phyloP scores from a whole-genome alignment of 2,797 vertebrate genomes.

The Triplophysa bombifrons region DNA sequence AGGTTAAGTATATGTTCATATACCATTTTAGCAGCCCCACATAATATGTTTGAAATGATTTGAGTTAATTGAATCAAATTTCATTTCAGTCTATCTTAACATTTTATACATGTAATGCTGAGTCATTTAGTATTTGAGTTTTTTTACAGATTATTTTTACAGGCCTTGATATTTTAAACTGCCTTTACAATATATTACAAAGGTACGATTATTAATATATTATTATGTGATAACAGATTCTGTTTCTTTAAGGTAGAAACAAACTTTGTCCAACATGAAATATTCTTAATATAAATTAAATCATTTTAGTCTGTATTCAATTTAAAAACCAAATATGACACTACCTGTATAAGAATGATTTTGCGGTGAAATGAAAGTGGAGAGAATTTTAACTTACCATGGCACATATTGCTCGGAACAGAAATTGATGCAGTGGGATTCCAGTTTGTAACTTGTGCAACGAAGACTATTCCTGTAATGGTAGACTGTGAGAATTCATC shows the following conservation, averaged over 20 bases:
- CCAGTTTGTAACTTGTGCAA: slow-evolving; percentile 42
- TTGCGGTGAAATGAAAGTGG: not conserved
- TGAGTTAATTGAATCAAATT: not conserved
- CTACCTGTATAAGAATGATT: not conserved
- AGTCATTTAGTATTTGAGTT: not conserved
- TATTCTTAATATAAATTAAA: not conserved
- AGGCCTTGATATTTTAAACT: not conserved
- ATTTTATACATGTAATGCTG: not conserved
- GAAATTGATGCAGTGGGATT: slow-evolving; percentile 26
- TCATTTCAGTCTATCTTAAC: not conserved
- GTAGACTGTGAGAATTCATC: slow-evolving; percentile 51
- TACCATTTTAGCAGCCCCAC: not conserved
- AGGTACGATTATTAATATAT: not conserved
- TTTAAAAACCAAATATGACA: slow-evolving; percentile 1
- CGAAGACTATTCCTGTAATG: slow-evolving; percentile 49
- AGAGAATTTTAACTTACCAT: slow-evolving; percentile 48
- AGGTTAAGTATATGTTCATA: not conserved
- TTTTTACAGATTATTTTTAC: not conserved
- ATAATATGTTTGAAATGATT: not conserved
- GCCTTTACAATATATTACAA: not conserved
- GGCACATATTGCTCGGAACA: not conserved
- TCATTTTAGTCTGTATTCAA: not conserved
- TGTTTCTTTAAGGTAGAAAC: not conserved
- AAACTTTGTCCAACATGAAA: not conserved
- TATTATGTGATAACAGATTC: not conserved